A percentile compares a stretch with the other conserved stretches of the same genome.
Conservation (phyloP, 2,888 invertebrate genomes). For the Temnothorax unifasciatus region DNA sequence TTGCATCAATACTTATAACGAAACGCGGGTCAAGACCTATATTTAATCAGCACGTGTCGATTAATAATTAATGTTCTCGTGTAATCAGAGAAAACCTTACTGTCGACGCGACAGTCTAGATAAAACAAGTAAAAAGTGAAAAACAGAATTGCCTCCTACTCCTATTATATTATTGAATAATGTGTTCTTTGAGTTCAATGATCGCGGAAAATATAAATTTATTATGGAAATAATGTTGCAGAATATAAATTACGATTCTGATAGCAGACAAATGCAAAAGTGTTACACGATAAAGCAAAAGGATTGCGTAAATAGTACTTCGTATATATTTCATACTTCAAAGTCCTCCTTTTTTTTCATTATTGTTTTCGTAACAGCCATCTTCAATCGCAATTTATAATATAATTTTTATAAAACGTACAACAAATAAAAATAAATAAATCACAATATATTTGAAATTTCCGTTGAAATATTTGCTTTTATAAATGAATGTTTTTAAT, state of each 20-base stretch:
- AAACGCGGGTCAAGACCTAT: slow-evolving; percentile 52
- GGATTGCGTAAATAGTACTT: not conserved
- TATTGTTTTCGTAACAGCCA: not conserved
- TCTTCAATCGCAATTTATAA: not conserved
- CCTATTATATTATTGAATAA: slow-evolving; percentile 11
- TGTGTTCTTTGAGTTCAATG: not conserved
- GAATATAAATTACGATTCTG: not conserved
- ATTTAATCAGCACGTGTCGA: slow-evolving; percentile 39
- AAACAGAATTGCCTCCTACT: not conserved
- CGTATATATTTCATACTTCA: not conserved
- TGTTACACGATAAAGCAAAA: slow-evolving; percentile 1
- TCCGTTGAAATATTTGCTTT: slow-evolving; percentile 3
- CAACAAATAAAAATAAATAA: not conserved
- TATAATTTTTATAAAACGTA: not conserved
- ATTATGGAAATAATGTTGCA: not conserved
- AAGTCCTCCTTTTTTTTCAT: not conserved
- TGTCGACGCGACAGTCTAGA: not conserved
- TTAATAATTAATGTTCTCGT: slow-evolving; percentile 28
- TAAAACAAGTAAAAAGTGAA: not conserved
- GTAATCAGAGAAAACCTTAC: not conserved
- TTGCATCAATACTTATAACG: not conserved
- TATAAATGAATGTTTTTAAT: not conserved
- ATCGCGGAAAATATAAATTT: not conserved
- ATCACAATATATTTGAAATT: not conserved
- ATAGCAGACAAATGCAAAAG: not conserved